Percentiles rank a stretch among this genome's conserved stretches.
Conservation (phyloP, 92 coral and sea anemone species). For the Umimayanthus kanabou region DNA sequence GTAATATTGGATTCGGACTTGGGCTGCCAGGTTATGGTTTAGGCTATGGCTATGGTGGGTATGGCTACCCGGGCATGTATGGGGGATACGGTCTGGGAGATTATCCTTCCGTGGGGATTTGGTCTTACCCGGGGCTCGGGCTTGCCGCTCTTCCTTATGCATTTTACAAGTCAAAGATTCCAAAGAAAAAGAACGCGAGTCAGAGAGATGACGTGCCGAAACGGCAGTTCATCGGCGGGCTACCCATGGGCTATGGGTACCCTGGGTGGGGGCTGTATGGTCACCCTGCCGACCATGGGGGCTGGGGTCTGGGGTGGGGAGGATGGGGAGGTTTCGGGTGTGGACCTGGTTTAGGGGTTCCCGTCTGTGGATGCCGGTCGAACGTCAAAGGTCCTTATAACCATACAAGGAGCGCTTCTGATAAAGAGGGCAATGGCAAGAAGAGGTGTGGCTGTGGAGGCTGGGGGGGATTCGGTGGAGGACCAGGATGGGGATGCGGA, state of each 20-base stretch:
- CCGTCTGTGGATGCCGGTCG: constrained; percentile 52
- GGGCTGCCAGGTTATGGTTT: constrained; percentile 48
- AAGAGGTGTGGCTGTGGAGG: constrained; percentile 60
- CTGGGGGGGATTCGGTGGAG: constrained; percentile 24
- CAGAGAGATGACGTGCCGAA: constrained; percentile 65
- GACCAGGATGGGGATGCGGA: constrained; percentile 42
- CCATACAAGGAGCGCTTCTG: constrained; percentile 15
- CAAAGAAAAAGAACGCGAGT: constrained; percentile 56
- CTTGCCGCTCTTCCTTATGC: constrained; percentile 37
- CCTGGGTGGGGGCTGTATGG: constrained; percentile 89
- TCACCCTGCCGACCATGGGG: constrained; percentile 70
- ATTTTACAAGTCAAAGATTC: constrained; percentile 71
- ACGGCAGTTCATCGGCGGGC: constrained; percentile 65
- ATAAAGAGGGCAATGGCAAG: constrained; percentile 27
- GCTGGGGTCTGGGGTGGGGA: constrained; percentile 64
- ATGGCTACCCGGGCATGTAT: constrained; percentile 37
- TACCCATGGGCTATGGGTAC: constrained; percentile 75
- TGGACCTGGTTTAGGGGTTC: no score
- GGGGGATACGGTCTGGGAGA: constrained; percentile 40
- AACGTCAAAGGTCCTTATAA: constrained; percentile 49
- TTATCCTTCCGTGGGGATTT: constrained; percentile 22
- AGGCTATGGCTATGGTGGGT: background rate
- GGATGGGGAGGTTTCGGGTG: constrained; percentile 51
- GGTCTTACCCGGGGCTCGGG: constrained; percentile 14
- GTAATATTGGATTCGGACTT: constrained; percentile 49